These are phyloP conservation scores for Andinoacara biseriatus DNA, from an alignment of 2,113 vertebrate species.

Conservation along the genomic window DNA sequence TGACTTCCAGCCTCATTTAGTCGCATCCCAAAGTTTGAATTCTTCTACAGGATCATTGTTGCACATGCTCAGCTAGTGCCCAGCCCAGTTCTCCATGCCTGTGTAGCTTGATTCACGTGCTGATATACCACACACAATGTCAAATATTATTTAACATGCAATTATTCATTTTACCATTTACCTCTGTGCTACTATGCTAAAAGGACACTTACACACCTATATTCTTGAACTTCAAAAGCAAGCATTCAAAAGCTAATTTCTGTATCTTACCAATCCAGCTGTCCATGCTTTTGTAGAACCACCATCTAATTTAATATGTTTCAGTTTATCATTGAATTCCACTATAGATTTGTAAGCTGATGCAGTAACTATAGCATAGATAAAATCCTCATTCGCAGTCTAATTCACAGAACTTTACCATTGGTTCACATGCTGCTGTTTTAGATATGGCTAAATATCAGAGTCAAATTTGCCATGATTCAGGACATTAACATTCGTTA, in stretches of 20 bases:
- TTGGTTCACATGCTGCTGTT: neutral
- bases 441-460: neutral
- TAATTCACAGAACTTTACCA: neutral
- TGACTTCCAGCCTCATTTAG: neutral
- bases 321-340: neutral
- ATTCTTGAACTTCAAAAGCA: neutral
- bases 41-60: neutral
- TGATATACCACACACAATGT: neutral
- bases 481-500: neutral
- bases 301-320: neutral
- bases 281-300: neutral
- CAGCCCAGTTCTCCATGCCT: neutral
- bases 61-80: neutral
- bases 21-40: neutral
- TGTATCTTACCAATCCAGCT: neutral
- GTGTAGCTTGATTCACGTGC: neutral
- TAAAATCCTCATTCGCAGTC: neutral
- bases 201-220: neutral
- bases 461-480: neutral
- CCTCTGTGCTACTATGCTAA: neutral
- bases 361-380: neutral
- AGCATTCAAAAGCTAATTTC: neutral
- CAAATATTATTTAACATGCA: neutral
- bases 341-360: neutral
- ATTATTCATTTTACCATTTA: neutral